Base-by-base conservation (phyloP, 2,113 vertebrate species). In the Corapipo altera region DNA sequence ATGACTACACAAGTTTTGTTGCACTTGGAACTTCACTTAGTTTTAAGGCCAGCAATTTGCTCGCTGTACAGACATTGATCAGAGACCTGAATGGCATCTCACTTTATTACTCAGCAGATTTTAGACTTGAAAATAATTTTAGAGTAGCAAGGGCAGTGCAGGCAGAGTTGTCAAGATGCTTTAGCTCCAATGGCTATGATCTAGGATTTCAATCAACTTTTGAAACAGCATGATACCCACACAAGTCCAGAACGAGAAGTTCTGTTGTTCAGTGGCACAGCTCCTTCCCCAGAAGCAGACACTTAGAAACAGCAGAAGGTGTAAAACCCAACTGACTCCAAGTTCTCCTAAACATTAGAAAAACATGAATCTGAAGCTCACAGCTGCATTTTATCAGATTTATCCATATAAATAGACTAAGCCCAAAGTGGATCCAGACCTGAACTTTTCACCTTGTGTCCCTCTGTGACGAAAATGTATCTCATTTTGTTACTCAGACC, bases 371-470 rank as follows among this genome's bases (percentile, higher is more conserved):
- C 49, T 93, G 70, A 93, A 91, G 87, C 84, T 72, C 8, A 6
- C 91, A 93, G 95, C 96, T 96, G 95, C 77, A 72, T 95, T 96
- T 95, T 96, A 96, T 96, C 94, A 87, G 91, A 95, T 94, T 77
- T 88, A 94, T 86, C 79, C 88, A 72, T 73, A 95, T 82, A 97
- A 96, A 97, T 32, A 97, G 93, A 94, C 81, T 58, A 94, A 95
- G 93, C 37, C 9, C 89, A 95, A 95, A 97, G 93, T 87, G 58
- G 84, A 97, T 95, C 94, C 93, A 95, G 95, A 89, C 81, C 86
- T 95, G 93, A 95, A 96, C 96, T 96, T 96, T 96, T 97, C 96
- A 97, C 95, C 96, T 94, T 85, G 70, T 85, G 94, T 94, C 95
- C 91, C 94, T 95, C 94, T 95, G 96, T 96, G 95, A 95, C 65